Conservation (phyloP, 1,140 invertebrate species). For the Camponotus vicinus region DNA sequence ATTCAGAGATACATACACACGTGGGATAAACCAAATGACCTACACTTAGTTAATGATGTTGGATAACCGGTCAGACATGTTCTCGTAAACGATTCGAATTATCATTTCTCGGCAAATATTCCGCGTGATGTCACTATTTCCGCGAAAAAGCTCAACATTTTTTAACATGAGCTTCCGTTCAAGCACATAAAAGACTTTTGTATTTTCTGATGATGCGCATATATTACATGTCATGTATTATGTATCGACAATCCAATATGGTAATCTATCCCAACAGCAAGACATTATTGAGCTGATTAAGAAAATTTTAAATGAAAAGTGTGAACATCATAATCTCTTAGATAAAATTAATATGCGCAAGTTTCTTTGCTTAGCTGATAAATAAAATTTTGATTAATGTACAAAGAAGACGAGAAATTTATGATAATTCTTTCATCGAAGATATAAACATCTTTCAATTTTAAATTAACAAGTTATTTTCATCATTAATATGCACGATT, state of each 20-base stretch:
- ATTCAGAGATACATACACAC: not conserved
- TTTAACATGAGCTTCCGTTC: not conserved
- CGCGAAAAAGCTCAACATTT: not conserved
- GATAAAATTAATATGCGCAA: slow-evolving; percentile 24
- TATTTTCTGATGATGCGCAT: not conserved
- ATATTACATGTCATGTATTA: not conserved
- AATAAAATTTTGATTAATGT: not conserved
- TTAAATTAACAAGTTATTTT: not conserved
- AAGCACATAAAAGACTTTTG: not conserved
- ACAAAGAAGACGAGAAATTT: not conserved
- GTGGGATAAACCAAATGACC: slow-evolving; percentile 5
- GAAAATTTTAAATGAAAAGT: slow-evolving; percentile 12
- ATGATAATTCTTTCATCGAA: not conserved
- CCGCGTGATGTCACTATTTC: slow-evolving; percentile 40
- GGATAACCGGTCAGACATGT: slow-evolving; percentile 59
- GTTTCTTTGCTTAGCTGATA: slow-evolving; percentile 13
- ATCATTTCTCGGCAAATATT: slow-evolving; percentile 18
- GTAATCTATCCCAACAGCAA: not conserved
- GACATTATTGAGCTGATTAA: not conserved
- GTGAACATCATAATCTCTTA: not conserved
- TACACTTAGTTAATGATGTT: not conserved
- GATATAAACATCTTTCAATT: not conserved
- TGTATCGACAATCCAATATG: not conserved
- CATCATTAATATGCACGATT: not conserved
- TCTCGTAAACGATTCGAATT: slow-evolving; percentile 13